Percentiles rank a stretch among this genome's conserved stretches.
These are phyloP conservation scores for Pyrrhia umbra DNA, from an alignment of 2,888 invertebrate genomes.

Conservation along the genomic window DNA sequence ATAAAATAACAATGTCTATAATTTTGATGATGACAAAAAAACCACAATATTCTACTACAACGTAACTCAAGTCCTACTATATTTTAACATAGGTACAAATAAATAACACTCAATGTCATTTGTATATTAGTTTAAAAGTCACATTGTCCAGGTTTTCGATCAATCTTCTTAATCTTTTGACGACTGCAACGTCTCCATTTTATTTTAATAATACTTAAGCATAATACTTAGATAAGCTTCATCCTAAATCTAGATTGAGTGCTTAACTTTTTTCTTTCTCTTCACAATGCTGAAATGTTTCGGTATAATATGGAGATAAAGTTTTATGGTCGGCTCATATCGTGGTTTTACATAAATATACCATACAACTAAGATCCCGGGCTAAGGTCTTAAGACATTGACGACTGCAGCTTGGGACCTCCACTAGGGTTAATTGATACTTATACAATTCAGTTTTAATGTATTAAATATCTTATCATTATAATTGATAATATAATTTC, in stretches of 20 bases:
- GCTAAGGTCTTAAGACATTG: constrained; percentile 19
- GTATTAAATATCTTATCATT: background rate
- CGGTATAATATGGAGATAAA: constrained; percentile 59
- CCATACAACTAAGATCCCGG: constrained; percentile 18
- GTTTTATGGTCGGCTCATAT: constrained; percentile 46
- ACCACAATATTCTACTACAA: too few relatives aligned
- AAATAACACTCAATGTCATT: background rate
- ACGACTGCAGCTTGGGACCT: constrained; percentile 5
- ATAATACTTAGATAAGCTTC: constrained; percentile 36
- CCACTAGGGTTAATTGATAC: constrained; percentile 6
- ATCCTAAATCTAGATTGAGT: constrained; percentile 46
- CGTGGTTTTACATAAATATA: constrained; percentile 54
- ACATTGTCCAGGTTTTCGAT: background rate
- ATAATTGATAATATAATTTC: too few relatives aligned
- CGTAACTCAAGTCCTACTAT: too few relatives aligned
- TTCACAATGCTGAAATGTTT: constrained; percentile 27
- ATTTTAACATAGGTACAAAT: too few relatives aligned
- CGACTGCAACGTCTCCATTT: constrained; percentile 4
- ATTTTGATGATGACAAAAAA: too few relatives aligned
- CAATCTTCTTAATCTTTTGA: background rate
- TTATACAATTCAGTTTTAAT: constrained; percentile 3
- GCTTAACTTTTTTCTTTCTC: constrained; percentile 37
- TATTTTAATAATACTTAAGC: constrained; percentile 35
- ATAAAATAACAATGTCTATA: too few relatives aligned
- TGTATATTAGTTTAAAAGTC: background rate